Conservation (phyloP, 2,797 vertebrate species). For the Pyrrhura leucotis region DNA sequence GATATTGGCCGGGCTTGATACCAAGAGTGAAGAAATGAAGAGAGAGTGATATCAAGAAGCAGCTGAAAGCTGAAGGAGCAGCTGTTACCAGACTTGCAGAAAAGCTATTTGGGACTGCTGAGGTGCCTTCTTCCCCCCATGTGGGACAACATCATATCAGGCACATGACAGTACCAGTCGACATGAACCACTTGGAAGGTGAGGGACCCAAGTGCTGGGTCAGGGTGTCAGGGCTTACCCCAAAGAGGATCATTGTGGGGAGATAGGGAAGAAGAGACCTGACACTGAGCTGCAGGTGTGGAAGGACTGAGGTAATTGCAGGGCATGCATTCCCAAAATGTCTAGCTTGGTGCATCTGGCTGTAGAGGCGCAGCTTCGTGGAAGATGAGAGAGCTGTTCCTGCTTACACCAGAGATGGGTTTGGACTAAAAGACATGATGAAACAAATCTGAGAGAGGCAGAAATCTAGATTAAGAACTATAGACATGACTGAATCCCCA, state of each 20-base stretch:
- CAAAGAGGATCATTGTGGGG: background rate
- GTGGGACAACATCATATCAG: background rate
- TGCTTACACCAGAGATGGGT: background rate
- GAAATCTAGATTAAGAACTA: background rate
- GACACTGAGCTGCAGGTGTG: background rate
- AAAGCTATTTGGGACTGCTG: background rate
- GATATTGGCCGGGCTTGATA: background rate
- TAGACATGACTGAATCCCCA: constrained; percentile 9
- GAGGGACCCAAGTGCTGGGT: background rate
- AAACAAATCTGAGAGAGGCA: background rate
- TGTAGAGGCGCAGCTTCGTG: background rate
- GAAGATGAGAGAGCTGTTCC: background rate
- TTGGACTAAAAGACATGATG: background rate
- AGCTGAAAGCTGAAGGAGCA: background rate
- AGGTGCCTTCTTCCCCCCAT: rapidly evolving
- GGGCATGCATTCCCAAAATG: background rate
- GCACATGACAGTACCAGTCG: no score
- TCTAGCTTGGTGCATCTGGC: rapidly evolving
- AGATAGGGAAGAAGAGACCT: rapidly evolving
- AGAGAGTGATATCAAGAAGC: background rate
- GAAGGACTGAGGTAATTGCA: background rate
- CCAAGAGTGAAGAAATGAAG: background rate
- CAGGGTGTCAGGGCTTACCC: rapidly evolving
- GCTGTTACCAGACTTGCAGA: background rate
- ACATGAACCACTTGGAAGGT: rapidly evolving